These are phyloP conservation scores for Podarcis muralis DNA, from an alignment of 2,113 vertebrate genomes.

Conservation along the genomic window DNA sequence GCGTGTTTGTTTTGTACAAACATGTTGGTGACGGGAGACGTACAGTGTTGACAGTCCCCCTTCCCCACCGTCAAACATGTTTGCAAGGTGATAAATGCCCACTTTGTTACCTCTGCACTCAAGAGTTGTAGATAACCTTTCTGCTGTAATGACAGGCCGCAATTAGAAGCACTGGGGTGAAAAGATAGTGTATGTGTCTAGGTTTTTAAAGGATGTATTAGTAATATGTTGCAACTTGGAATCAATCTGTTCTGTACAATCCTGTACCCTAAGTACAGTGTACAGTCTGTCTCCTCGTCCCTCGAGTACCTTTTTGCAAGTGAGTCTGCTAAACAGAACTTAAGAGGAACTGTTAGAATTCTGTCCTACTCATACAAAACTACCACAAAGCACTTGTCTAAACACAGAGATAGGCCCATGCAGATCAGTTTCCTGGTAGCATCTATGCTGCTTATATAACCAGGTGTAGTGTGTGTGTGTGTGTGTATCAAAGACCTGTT, in stretches of 20 bases:
- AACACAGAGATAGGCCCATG: not conserved
- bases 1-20: not conserved
- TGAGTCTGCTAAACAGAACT: not conserved
- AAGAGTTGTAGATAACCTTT: not conserved
- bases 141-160: not conserved
- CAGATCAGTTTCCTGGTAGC: too few relatives aligned
- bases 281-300: too few relatives aligned
- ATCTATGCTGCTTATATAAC: too few relatives aligned
- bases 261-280: not conserved
- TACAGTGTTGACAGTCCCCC: not conserved
- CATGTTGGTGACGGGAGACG: not conserved
- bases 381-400: too few relatives aligned
- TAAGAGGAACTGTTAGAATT: not conserved
- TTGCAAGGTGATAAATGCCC: not conserved
- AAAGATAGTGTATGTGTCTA: not conserved
- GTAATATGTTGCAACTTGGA: not conserved
- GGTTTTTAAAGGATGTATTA: not conserved
- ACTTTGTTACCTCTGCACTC: not conserved
- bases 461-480: too few relatives aligned
- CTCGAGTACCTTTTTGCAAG: too few relatives aligned
- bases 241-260: not conserved
- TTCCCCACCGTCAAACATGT: not conserved
- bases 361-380: not conserved
- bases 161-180: not conserved
- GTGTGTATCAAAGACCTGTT: too few relatives aligned